phyloP scores from a whole-genome alignment of 2,888 invertebrate species.

The Amphimallon solstitiale region DNA sequence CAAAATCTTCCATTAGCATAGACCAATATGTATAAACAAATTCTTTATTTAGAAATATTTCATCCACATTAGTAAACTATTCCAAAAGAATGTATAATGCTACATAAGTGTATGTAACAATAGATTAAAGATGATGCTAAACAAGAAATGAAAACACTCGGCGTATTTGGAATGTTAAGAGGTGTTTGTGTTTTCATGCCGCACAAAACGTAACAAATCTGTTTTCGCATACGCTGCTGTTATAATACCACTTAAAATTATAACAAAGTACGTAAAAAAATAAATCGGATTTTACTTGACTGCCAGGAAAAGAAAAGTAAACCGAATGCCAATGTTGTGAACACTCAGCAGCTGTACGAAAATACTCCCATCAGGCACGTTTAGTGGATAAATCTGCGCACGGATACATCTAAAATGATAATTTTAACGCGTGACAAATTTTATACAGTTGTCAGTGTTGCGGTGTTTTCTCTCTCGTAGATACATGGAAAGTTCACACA shows the following conservation, averaged over 20 bases:
- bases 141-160: not conserved
- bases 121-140: slow-evolving; percentile 2
- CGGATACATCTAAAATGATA: slow-evolving; percentile 7
- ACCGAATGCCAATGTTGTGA: slow-evolving; percentile 13
- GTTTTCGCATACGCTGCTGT: slow-evolving; percentile 8
- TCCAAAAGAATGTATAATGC: not conserved
- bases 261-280: slow-evolving; percentile 5
- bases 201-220: slow-evolving; percentile 4
- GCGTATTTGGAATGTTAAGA: not conserved
- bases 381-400: slow-evolving; percentile 3
- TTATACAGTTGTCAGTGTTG: not conserved
- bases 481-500: not conserved
- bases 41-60: not conserved
- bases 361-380: no score
- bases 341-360: not conserved
- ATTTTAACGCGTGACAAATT: slow-evolving; percentile 4
- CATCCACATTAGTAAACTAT: not conserved
- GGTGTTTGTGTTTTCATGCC: not conserved
- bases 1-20: no score
- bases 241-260: not conserved
- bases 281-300: slow-evolving; percentile 6
- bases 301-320: slow-evolving; percentile 24
- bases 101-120: not conserved
- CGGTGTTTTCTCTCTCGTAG: not conserved
- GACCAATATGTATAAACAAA: no score